Conservation (phyloP, 1,140 invertebrate species). For the Plectrocnemia conspersa region DNA sequence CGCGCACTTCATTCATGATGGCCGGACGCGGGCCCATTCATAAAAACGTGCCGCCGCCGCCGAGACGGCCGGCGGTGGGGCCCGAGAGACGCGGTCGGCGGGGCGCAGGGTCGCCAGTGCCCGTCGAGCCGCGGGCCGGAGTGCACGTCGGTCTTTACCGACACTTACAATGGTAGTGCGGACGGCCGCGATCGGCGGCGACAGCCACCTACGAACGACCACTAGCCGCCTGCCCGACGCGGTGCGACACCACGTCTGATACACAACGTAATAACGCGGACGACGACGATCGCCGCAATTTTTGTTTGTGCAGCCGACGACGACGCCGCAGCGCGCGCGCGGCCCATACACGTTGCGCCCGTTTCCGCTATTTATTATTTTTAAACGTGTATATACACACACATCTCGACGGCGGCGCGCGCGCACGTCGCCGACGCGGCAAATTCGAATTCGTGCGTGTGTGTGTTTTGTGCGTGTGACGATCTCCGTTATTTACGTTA, state of each 20-base stretch:
- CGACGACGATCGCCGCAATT: neutral
- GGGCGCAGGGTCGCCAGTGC: slow-evolving; percentile 11
- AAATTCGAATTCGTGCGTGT: no score
- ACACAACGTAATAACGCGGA: neutral
- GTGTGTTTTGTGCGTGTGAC: no score
- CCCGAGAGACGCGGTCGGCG: slow-evolving; percentile 8
- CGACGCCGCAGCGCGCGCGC: neutral
- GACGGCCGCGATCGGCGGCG: neutral
- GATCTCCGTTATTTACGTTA: no score
- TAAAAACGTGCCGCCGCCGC: slow-evolving; percentile 21
- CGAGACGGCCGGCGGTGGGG: slow-evolving; percentile 2
- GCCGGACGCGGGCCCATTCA: slow-evolving; percentile 30
- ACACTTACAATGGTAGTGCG: neutral
- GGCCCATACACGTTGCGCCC: no score
- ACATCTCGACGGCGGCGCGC: no score
- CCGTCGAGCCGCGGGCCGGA: slow-evolving; percentile 17
- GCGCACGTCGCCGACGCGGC: no score
- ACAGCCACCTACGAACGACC: neutral
- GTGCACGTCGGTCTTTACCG: slow-evolving; percentile 7
- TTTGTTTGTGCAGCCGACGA: neutral
- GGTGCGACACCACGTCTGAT: neutral
- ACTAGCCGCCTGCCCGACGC: neutral
- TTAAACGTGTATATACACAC: no score
- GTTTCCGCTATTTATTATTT: no score
- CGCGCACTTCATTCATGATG: slow-evolving; percentile 34